Evolutionary conservation across 2,797 vertebrate genomes (phyloP).

Genomic region (Cetoscarus ocellatus): DNA sequence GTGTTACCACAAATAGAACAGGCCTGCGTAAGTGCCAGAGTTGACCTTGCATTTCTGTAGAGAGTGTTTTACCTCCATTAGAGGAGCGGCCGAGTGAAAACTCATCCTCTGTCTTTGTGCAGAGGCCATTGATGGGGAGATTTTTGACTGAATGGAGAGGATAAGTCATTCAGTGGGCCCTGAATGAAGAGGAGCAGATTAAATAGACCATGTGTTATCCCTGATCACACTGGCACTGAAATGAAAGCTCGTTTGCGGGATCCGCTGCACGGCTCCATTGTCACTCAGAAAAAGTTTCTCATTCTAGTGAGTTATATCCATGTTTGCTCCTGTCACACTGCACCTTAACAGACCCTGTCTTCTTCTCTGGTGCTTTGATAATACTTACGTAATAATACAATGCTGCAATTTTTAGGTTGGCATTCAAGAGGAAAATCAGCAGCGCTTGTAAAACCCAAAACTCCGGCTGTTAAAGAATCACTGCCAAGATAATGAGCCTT

Average conservation of each 20-base stretch:
- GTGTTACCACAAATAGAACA: not conserved
- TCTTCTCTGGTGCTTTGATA: not conserved
- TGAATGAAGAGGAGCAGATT: slow-evolving; percentile 70
- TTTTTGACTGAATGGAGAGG: slow-evolving; percentile 61
- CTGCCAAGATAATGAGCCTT: too few relatives aligned
- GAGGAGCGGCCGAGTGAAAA: slow-evolving; percentile 34
- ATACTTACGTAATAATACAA: not conserved
- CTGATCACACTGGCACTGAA: slow-evolving; percentile 47
- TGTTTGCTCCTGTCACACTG: not conserved
- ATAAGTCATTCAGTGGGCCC: slow-evolving; percentile 61
- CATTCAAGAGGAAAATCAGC: too few relatives aligned
- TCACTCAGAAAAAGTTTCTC: not conserved
- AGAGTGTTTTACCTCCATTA: slow-evolving; percentile 37
- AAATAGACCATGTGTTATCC: slow-evolving; percentile 65
- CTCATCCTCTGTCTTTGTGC: slow-evolving; percentile 66
- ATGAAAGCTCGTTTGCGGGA: slow-evolving; percentile 55
- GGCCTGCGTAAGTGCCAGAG: not conserved
- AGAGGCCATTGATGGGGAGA: slow-evolving; percentile 57
- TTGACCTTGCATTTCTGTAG: slow-evolving; percentile 28
- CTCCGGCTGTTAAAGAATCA: too few relatives aligned
- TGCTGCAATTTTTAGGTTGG: not conserved
- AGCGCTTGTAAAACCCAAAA: too few relatives aligned
- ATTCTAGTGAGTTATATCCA: slow-evolving; percentile 4
- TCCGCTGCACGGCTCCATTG: slow-evolving; percentile 22
- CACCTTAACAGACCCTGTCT: not conserved